phyloP scores from a whole-genome alignment of 1,140 invertebrate species.

The Drosophila kikkawai region DNA sequence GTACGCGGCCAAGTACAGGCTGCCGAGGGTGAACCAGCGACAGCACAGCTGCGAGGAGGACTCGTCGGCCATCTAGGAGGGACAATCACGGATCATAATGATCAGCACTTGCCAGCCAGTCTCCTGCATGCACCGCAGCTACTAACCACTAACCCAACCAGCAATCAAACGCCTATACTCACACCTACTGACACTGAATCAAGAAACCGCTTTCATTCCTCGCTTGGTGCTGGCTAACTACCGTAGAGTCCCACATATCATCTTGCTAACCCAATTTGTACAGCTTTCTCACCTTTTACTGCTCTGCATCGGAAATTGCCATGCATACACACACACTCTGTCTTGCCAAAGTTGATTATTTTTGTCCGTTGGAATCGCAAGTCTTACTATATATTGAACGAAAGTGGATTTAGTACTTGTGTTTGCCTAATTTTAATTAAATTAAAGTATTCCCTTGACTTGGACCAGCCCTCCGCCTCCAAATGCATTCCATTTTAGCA shows the following conservation, averaged over 20 bases:
- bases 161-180: constrained; percentile 11
- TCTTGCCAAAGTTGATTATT: constrained; percentile 66
- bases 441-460: constrained; percentile 37
- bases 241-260: constrained; percentile 12
- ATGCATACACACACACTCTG: constrained; percentile 29
- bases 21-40: constrained; percentile 61
- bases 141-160: constrained; percentile 19
- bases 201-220: constrained; percentile 21
- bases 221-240: constrained; percentile 40
- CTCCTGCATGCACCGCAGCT: constrained; percentile 25
- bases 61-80: constrained; percentile 42
- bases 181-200: constrained; percentile 33
- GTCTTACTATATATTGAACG: constrained; percentile 14
- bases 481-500: constrained; percentile 67
- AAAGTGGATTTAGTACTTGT: constrained; percentile 31
- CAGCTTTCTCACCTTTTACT: constrained; percentile 17
- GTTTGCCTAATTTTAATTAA: constrained; percentile 45
- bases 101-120: constrained; percentile 29
- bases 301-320: constrained; percentile 43
- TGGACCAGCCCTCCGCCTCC: constrained; percentile 41
- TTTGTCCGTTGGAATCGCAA: constrained; percentile 54
- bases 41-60: constrained; percentile 70
- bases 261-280: constrained; percentile 27
- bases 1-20: constrained; percentile 64
- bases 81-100: constrained; percentile 3